These are phyloP conservation scores for Serripes groenlandicus DNA, from an alignment of 2,888 invertebrate genomes.

Conservation along the genomic window DNA sequence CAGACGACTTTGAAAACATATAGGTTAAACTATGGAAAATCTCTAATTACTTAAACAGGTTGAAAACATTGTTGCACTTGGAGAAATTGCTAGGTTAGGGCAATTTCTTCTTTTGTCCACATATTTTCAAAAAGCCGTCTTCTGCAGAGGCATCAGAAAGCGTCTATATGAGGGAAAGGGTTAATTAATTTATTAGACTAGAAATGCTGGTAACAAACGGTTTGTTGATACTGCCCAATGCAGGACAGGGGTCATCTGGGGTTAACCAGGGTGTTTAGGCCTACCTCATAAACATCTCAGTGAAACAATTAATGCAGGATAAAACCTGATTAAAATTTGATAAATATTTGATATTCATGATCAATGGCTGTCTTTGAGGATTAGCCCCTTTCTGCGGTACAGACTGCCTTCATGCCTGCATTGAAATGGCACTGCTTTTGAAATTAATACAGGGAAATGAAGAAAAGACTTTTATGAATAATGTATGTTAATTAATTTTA, in stretches of 20 bases:
- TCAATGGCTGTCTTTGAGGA: not conserved
- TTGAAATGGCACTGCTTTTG: too few relatives aligned
- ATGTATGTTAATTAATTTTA: too few relatives aligned
- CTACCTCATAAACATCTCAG: conserved; percentile 59
- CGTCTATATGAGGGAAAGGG: not conserved
- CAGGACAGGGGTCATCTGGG: conserved; percentile 11
- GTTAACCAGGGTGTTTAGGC: conserved; percentile 26
- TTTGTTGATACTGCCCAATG: not conserved
- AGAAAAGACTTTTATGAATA: too few relatives aligned
- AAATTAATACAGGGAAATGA: too few relatives aligned
- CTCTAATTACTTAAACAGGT: too few relatives aligned
- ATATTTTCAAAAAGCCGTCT: not conserved
- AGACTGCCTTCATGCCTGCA: too few relatives aligned
- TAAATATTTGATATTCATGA: conserved; percentile 53
- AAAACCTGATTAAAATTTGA: conserved; percentile 59
- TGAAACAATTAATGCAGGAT: conserved; percentile 60
- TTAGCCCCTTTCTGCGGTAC: conserved; percentile 15
- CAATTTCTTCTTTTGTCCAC: not conserved
- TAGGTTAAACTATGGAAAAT: too few relatives aligned
- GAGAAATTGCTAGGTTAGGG: not conserved
- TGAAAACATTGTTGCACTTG: not conserved
- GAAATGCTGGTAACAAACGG: not conserved
- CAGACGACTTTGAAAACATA: too few relatives aligned
- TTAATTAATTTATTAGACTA: conserved; percentile 13
- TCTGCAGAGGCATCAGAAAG: not conserved